These are phyloP conservation scores for Agrilus planipennis DNA, from an alignment of 1,140 invertebrate species.

Conservation along the genomic window DNA sequence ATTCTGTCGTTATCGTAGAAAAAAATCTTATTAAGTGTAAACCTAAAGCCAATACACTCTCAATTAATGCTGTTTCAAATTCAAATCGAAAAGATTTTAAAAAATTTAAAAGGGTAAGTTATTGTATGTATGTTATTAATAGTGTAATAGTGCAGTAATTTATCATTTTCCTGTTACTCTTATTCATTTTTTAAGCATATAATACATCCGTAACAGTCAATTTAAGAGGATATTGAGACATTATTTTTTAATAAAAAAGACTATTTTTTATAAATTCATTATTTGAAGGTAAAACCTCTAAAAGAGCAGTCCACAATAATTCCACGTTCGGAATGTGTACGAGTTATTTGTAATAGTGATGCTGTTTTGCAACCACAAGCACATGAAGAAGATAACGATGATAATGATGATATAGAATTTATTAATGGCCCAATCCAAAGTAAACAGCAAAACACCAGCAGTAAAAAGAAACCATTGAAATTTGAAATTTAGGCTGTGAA, in stretches of 20 bases:
- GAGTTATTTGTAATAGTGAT: neutral
- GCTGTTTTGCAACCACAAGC: too few relatives aligned
- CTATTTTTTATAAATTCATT: too few relatives aligned
- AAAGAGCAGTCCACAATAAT: conserved; percentile 2
- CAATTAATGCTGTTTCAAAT: neutral
- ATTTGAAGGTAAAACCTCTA: conserved; percentile 4
- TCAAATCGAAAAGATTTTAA: conserved; percentile 2
- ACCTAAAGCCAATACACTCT: neutral
- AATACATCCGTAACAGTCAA: too few relatives aligned
- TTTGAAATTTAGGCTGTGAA: neutral
- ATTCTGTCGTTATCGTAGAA: conserved; percentile 1
- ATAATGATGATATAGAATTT: neutral
- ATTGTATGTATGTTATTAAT: too few relatives aligned
- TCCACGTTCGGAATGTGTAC: conserved; percentile 2
- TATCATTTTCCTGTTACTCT: too few relatives aligned
- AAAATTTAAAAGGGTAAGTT: conserved; percentile 9
- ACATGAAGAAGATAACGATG: neutral
- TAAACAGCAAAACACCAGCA: neutral
- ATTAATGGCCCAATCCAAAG: neutral
- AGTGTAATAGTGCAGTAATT: too few relatives aligned
- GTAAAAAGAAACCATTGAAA: neutral
- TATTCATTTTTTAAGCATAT: too few relatives aligned
- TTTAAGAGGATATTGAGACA: too few relatives aligned
- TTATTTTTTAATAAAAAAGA: too few relatives aligned
- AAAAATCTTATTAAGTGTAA: neutral